These are phyloP conservation scores for Penelope pileata DNA, from an alignment of 2,113 vertebrate species.

Conservation along the genomic window DNA sequence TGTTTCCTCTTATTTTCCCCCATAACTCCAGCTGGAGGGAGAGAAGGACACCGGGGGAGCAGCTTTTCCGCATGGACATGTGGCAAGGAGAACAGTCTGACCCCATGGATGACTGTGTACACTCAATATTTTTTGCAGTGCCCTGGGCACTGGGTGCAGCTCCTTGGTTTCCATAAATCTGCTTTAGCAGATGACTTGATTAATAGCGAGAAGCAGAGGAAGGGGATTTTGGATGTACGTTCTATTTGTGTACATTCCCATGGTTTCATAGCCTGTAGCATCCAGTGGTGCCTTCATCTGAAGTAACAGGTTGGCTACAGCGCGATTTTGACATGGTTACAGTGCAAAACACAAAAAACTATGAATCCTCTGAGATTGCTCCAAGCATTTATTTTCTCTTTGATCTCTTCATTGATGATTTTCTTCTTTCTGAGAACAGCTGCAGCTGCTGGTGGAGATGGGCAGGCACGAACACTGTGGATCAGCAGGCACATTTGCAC, in stretches of 20 bases:
- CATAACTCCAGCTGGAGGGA: neutral
- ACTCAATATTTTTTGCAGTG: neutral
- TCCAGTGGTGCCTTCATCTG: neutral
- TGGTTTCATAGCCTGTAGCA: neutral
- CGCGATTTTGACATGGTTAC: neutral
- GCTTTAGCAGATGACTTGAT: neutral
- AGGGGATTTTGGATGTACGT: neutral
- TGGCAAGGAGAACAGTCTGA: neutral
- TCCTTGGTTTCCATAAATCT: neutral
- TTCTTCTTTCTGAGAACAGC: neutral
- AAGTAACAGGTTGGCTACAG: neutral
- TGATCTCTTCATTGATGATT: neutral
- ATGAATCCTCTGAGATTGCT: neutral
- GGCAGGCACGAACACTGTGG: accelerated
- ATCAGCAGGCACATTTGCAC: neutral
- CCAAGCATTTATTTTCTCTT: neutral
- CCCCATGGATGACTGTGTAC: accelerated
- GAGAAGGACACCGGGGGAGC: accelerated
- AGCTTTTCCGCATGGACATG: neutral
- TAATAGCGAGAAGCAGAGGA: neutral
- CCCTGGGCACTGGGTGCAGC: neutral
- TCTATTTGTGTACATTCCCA: accelerated
- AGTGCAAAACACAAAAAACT: neutral
- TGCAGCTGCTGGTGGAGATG: neutral
- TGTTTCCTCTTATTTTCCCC: neutral